A percentile compares a stretch with the other conserved stretches of the same genome.
These are phyloP conservation scores for Microctenopoma stevenorrisi DNA, from an alignment of 2,797 vertebrate genomes.

Conservation along the genomic window DNA sequence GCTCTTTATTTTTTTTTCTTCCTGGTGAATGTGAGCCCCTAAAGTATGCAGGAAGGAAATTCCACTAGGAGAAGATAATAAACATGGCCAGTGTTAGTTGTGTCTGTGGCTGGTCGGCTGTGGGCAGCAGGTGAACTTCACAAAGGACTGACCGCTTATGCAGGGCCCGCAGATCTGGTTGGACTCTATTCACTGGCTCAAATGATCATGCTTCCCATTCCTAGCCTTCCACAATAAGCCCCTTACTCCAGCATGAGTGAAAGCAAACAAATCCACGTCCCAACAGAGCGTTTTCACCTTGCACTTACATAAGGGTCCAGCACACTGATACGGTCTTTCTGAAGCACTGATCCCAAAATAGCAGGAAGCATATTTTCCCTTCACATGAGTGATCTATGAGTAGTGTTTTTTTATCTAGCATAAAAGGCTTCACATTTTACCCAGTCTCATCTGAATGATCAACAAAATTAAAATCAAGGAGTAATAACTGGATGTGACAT, in stretches of 20 bases:
- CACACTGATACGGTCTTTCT: conserved; percentile 59
- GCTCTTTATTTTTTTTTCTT: conserved; percentile 36
- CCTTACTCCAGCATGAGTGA: conserved; percentile 38
- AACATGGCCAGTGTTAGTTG: conserved; percentile 71
- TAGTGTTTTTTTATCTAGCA: not conserved
- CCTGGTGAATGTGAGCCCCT: conserved; percentile 73
- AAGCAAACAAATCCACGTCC: conserved; percentile 66
- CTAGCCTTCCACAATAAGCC: conserved; percentile 45
- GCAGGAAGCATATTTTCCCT: conserved; percentile 33
- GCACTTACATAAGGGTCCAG: conserved; percentile 61
- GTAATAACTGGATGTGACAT: not conserved
- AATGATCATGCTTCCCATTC: conserved; percentile 39
- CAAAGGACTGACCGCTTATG: conserved; percentile 51
- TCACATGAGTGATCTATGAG: conserved; percentile 14
- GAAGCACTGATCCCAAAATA: conserved; percentile 43
- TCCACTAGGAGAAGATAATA: conserved; percentile 80
- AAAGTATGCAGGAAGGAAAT: conserved; percentile 83
- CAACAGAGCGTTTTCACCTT: conserved; percentile 44
- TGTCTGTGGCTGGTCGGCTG: conserved; percentile 61
- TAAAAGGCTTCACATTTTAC: not conserved
- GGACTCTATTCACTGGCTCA: conserved; percentile 42
- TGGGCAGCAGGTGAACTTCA: conserved; percentile 81
- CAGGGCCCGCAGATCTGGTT: conserved; percentile 54
- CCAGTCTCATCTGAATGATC: not conserved
- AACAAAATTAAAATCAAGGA: not conserved